Conservation (phyloP, 1,140 invertebrate species). For the Drosophila equinoxialis region DNA sequence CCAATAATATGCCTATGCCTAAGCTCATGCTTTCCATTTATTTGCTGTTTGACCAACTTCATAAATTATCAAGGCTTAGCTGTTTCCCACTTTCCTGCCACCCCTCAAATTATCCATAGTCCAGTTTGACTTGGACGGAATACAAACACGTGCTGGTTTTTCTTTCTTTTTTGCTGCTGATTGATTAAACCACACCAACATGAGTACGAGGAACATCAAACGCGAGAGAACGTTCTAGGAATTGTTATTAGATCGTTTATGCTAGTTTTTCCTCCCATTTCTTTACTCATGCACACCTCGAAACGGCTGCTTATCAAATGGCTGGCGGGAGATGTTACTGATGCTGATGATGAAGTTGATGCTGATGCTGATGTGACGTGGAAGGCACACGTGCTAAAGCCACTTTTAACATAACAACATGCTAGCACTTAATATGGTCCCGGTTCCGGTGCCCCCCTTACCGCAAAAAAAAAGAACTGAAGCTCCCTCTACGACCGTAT, state of each 20-base stretch:
- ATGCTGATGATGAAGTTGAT: neutral
- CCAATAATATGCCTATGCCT: conserved; percentile 45
- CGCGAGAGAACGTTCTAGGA: conserved; percentile 57
- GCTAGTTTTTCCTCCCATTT: conserved; percentile 24
- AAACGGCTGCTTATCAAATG: conserved; percentile 42
- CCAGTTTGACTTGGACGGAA: neutral
- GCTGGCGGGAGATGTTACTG: conserved; percentile 21
- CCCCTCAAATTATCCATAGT: conserved; percentile 23
- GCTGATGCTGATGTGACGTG: conserved; percentile 55
- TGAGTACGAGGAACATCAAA: conserved; percentile 40
- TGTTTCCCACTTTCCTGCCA: neutral
- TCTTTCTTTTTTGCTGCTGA: conserved; percentile 54
- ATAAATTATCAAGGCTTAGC: conserved; percentile 61
- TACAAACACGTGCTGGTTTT: conserved; percentile 58
- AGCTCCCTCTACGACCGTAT: conserved; percentile 13
- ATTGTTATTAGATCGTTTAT: conserved; percentile 77
- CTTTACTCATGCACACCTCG: conserved; percentile 39
- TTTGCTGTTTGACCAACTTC: conserved; percentile 54
- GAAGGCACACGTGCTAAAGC: conserved; percentile 75
- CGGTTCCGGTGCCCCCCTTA: neutral
- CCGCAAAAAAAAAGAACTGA: neutral
- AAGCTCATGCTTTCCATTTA: conserved; percentile 48
- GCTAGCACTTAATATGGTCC: conserved; percentile 68
- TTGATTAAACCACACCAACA: conserved; percentile 74
- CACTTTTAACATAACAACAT: conserved; percentile 78